Conservation (phyloP, 2,797 vertebrate species). For the Malurus splendens region DNA sequence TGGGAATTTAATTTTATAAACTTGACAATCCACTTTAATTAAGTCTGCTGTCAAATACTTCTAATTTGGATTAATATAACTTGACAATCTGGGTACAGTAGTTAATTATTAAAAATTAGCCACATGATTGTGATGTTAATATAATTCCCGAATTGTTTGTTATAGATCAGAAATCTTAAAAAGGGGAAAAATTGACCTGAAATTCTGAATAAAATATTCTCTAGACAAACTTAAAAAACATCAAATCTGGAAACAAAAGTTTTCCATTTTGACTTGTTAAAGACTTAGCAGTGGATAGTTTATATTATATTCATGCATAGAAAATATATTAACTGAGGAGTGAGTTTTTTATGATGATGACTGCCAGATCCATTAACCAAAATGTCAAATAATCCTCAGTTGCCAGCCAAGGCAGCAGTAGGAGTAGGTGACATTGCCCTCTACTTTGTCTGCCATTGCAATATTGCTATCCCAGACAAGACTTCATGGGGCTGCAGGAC, state of each 20-base stretch:
- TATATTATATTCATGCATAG: background rate
- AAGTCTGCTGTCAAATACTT: background rate
- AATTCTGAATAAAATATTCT: background rate
- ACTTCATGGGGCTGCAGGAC: background rate
- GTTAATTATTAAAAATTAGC: background rate
- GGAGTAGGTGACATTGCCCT: background rate
- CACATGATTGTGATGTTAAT: background rate
- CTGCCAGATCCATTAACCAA: background rate
- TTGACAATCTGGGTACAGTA: background rate
- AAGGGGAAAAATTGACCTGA: background rate
- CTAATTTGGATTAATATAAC: background rate
- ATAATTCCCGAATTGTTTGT: background rate
- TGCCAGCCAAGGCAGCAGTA: background rate
- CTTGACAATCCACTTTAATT: background rate
- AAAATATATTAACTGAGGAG: background rate
- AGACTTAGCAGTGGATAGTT: background rate
- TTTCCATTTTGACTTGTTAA: background rate
- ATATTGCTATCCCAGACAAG: background rate
- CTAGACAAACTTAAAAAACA: background rate
- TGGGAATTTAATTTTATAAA: background rate
- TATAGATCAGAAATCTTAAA: background rate
- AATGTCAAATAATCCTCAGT: background rate
- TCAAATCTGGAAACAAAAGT: background rate
- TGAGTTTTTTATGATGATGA: background rate
- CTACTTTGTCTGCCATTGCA: background rate